These are phyloP conservation scores for Buathra laborator DNA, from an alignment of 2,888 invertebrate species.

Conservation along the genomic window DNA sequence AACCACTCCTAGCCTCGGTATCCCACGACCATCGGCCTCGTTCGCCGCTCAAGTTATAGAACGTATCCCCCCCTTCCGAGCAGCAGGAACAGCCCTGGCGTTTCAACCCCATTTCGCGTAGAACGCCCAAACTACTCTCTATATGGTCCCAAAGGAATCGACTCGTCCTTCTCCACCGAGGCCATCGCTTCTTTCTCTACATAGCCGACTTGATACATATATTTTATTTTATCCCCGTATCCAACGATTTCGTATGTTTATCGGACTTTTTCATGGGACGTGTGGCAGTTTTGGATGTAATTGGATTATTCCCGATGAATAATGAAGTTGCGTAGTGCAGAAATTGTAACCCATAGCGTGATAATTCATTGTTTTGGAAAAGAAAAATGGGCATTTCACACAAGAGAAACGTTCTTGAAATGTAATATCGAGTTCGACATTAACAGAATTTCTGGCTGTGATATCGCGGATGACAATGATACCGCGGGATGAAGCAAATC, in stretches of 20 bases:
- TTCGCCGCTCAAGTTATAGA: conserved; percentile 19
- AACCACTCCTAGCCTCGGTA: conserved; percentile 43
- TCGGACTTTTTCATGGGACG: background rate
- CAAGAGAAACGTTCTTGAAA: background rate
- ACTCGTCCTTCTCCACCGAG: conserved; percentile 40
- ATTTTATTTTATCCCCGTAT: background rate
- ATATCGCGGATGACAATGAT: conserved; percentile 16
- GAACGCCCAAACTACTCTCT: conserved; percentile 50
- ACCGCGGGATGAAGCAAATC: conserved; percentile 28
- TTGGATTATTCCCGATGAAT: background rate
- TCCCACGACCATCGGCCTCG: conserved; percentile 37
- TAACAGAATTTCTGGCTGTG: background rate
- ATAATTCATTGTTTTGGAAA: background rate
- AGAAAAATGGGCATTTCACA: background rate
- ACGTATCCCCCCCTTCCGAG: background rate
- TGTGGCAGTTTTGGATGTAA: background rate
- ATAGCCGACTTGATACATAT: background rate
- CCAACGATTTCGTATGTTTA: background rate
- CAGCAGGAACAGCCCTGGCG: conserved; percentile 47
- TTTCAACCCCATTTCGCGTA: conserved; percentile 70
- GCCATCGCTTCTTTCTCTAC: conserved; percentile 35
- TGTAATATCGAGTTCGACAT: conserved; percentile 10
- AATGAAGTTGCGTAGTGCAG: too few species aligned
- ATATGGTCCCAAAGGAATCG: conserved; percentile 53
- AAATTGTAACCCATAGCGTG: too few species aligned